These are phyloP conservation scores for Staurois parvus DNA, from an alignment of 2,797 vertebrate species.

Conservation along the genomic window DNA sequence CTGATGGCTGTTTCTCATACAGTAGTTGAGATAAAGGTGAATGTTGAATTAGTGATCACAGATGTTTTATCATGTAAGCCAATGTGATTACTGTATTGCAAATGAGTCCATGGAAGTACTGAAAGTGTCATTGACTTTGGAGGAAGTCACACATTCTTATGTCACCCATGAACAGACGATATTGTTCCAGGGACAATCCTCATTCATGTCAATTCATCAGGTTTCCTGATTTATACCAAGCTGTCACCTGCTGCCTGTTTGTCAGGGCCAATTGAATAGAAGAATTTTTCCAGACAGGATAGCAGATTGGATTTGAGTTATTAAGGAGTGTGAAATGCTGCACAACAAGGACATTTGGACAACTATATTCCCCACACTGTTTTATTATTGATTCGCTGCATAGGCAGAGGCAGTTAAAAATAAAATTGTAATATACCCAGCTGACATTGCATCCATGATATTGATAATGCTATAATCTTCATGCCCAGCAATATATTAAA, in stretches of 20 bases:
- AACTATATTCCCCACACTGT: conserved; percentile 32
- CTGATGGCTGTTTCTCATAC: conserved; percentile 7
- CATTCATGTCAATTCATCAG: conserved; percentile 42
- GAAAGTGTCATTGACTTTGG: conserved; percentile 28
- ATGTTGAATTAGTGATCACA: conserved; percentile 33
- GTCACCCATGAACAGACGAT: conserved; percentile 23
- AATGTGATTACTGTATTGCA: conserved; percentile 41
- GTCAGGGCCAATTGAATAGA: conserved; percentile 36
- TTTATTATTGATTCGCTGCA: conserved; percentile 35
- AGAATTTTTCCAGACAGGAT: conserved; percentile 33
- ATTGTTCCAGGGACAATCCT: conserved; percentile 26
- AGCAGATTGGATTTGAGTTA: conserved; percentile 23
- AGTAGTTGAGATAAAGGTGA: neutral
- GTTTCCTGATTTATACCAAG: conserved; percentile 32
- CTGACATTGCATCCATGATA: conserved; percentile 5
- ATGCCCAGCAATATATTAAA: neutral
- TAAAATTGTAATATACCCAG: conserved; percentile 23
- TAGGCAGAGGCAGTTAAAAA: conserved; percentile 24
- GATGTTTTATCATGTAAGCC: conserved; percentile 42
- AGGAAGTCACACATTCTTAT: conserved; percentile 15
- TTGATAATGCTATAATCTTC: neutral
- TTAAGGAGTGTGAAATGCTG: conserved; percentile 28
- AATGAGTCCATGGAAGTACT: conserved; percentile 11
- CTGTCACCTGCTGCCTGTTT: conserved; percentile 40
- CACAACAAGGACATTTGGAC: conserved; percentile 36